Percentiles rank a stretch among this genome's conserved stretches.
phyloP scores from a whole-genome alignment of 1,140 invertebrate species.

The Stegodyphus mimosarum region DNA sequence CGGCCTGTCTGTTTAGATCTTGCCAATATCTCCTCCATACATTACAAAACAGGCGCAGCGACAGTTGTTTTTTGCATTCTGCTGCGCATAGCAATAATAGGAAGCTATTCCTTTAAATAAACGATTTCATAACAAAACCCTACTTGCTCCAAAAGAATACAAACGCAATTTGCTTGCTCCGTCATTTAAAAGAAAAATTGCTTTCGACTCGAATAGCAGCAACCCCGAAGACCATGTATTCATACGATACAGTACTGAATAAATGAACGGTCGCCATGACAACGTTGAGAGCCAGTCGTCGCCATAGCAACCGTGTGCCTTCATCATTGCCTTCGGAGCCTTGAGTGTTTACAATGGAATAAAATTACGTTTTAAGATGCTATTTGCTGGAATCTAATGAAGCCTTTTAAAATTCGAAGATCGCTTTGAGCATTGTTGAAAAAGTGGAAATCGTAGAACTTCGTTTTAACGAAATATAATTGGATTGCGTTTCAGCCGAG shows the following conservation, averaged over 20 bases:
- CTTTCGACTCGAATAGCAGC: too few species aligned
- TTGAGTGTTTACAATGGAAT: slow-evolving; percentile 51
- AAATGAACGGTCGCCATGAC: slow-evolving; percentile 41
- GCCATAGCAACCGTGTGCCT: slow-evolving; percentile 33
- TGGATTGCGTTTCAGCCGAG: slow-evolving; percentile 14
- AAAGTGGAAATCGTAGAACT: neutral
- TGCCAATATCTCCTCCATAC: too few species aligned
- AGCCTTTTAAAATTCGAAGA: slow-evolving; percentile 55
- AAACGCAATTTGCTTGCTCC: too few species aligned
- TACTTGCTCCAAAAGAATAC: too few species aligned
- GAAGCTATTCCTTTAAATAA: too few species aligned
- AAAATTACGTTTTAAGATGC: slow-evolving; percentile 60
- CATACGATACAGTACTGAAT: slow-evolving; percentile 41
- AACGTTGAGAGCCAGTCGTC: slow-evolving; percentile 12
- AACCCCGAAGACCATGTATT: too few species aligned
- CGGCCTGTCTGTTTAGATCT: too few species aligned
- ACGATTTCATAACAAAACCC: too few species aligned
- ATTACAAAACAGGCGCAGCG: too few species aligned
- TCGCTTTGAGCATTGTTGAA: slow-evolving; percentile 19
- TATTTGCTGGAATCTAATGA: slow-evolving; percentile 53
- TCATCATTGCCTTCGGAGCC: slow-evolving; percentile 12
- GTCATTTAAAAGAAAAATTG: too few species aligned
- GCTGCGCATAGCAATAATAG: too few species aligned
- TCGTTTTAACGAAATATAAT: slow-evolving; percentile 49
- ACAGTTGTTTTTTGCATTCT: too few species aligned